phyloP scores from a whole-genome alignment of 2,113 vertebrate species.

The Aleadryas rufinucha region DNA sequence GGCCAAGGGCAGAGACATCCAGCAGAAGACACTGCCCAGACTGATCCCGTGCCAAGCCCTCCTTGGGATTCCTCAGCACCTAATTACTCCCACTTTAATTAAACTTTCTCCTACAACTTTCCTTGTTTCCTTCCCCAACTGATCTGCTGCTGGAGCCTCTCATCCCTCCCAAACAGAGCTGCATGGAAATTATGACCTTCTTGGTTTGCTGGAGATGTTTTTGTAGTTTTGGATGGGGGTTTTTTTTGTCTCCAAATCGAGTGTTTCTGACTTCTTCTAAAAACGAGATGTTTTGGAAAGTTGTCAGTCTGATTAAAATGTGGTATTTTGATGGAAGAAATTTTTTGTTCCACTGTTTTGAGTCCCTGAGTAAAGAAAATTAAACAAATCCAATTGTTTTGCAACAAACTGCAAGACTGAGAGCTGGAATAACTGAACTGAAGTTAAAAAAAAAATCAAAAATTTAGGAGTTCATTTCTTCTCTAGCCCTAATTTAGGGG shows the following conservation, averaged over 20 bases:
- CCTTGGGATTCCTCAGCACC: constrained; percentile 38
- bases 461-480: neutral
- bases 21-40: constrained; percentile 25
- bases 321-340: neutral
- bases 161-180: constrained; percentile 1
- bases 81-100: constrained; percentile 53
- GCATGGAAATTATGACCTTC: constrained; percentile 28
- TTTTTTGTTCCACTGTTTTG: neutral
- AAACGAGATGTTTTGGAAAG: neutral
- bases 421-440: neutral
- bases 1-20: constrained; percentile 47
- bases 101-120: constrained; percentile 33
- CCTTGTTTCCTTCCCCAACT: constrained; percentile 24
- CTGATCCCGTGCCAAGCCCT: neutral
- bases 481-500: neutral
- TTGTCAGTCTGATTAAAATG: neutral
- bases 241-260: neutral
- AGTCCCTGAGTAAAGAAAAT: neutral
- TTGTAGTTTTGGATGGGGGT: neutral
- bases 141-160: constrained; percentile 23
- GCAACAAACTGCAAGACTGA: neutral
- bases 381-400: neutral
- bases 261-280: neutral
- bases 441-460: neutral
- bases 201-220: neutral